These are phyloP conservation scores for Cyrtonyx montezumae DNA, from an alignment of 2,113 vertebrate genomes.

Conservation along the genomic window DNA sequence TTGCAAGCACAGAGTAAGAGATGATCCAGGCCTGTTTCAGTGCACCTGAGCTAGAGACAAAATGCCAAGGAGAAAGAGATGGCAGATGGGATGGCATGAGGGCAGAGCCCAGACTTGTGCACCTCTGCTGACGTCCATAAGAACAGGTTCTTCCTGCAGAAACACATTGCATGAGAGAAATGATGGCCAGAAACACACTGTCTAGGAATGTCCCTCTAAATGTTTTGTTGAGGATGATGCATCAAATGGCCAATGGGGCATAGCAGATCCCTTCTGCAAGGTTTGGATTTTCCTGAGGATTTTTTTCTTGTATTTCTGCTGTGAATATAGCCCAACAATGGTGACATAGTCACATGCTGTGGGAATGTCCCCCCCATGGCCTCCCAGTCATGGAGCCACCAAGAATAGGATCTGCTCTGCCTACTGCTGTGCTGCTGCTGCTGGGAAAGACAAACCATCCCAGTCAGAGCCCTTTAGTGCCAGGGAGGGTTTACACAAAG, in stretches of 20 bases:
- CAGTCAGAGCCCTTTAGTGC: background rate
- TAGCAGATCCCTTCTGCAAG: background rate
- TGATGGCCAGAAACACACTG: accelerated
- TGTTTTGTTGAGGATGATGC: background rate
- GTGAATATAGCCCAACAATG: background rate
- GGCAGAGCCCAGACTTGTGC: background rate
- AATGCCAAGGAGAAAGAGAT: background rate
- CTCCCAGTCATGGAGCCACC: background rate
- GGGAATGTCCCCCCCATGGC: background rate
- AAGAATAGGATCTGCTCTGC: accelerated
- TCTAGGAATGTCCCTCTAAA: background rate
- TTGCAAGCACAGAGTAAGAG: background rate
- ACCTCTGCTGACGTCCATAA: background rate
- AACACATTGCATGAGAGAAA: accelerated
- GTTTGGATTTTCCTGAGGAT: background rate
- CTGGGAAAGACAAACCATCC: background rate
- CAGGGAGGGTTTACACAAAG: background rate
- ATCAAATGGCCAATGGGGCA: accelerated
- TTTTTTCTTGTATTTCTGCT: background rate
- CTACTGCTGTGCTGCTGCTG: background rate
- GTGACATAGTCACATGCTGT: background rate
- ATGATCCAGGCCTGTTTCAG: background rate
- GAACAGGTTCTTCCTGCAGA: background rate
- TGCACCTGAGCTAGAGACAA: background rate
- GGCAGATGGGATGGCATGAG: background rate